These are phyloP conservation scores for Henricia sp. DNA, from an alignment of 53 echinoderm and acorn worm species.

Conservation along the genomic window DNA sequence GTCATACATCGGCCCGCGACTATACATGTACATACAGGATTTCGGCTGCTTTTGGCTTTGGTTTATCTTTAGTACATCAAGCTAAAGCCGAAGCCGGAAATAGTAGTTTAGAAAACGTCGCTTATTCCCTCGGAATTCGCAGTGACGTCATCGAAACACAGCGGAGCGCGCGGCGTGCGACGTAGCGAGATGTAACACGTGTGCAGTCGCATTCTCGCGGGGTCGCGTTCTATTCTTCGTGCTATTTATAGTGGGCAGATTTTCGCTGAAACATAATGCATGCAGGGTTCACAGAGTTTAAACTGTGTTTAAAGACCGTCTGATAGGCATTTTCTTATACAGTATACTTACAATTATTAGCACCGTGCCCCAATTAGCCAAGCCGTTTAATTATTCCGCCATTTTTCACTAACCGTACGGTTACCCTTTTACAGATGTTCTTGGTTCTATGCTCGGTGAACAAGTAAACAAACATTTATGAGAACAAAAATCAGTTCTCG, in stretches of 20 bases:
- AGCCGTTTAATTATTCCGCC: background rate
- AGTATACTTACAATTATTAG: background rate
- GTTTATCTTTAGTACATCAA: background rate
- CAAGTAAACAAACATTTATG: no score
- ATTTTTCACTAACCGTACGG: background rate
- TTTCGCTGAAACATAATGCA: slow-evolving; percentile 6
- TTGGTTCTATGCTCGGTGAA: background rate
- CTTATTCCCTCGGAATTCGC: background rate
- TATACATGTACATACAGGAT: no score
- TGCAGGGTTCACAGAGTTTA: background rate
- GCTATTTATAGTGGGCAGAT: slow-evolving; percentile 14
- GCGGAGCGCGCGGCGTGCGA: background rate
- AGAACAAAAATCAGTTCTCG: no score
- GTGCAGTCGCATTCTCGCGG: slow-evolving; percentile 15
- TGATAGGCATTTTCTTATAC: background rate
- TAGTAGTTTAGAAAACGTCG: background rate
- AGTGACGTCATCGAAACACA: background rate
- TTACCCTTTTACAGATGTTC: background rate
- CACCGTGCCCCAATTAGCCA: background rate
- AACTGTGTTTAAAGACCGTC: background rate
- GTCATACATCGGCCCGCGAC: background rate
- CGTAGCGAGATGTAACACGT: slow-evolving; percentile 25
- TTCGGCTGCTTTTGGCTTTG: background rate
- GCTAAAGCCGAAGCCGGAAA: background rate
- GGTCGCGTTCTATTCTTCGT: background rate